Evolutionary conservation across 2,113 vertebrate genomes (phyloP), one percentile per base, ranked within the genome.

Genomic region (Agelaius phoeniceus): DNA sequence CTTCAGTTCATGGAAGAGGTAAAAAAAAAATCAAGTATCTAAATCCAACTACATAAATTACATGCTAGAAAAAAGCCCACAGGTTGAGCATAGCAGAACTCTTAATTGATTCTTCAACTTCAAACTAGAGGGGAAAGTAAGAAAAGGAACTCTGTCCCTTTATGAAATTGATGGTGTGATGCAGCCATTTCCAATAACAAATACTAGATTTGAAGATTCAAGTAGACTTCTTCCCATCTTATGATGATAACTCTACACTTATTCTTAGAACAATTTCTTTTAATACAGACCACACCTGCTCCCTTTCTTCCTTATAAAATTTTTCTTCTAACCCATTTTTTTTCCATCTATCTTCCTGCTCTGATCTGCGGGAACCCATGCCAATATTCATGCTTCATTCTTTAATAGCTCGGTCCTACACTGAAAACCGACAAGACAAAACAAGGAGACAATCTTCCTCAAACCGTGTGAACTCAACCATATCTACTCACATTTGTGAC

Each of bases 301-400:
- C 90, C 72, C 75, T 67, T 91, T 61, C n/a, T 55, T 88, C 28
- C 91, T 87, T 48, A 77, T 19, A 67, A 67, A 69, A 15, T 69
- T 88, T 75, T 92, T 68, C 39, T 28, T 65, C 22, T 67, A 86
- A 84, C 33, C 49, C 55, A 58, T 90, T 90, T 84, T 92, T 81
- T 74, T 74, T 23, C 41, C 39, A 84, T 71, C 65, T 72, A 48
- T 80, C 46, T 66, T 89, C 55, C 81, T 43, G 67, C 66, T 87
- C 91, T 51, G 71, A 91, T 87, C 91, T 79, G 67, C 7, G 0
- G 91, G 81, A 94, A 82, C 84, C 82, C 55, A 43, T 93, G 75
- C 72, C 93, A 96, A 79, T 87, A 89, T 91, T 93, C 89, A 91
- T 90, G 90, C 90, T 95, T 94, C 82, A 80, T 93, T 93, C 75